Percentiles rank a stretch among this genome's conserved stretches.
These are phyloP conservation scores for Lymantria dispar DNA, from an alignment of 2,888 invertebrate genomes.

Conservation along the genomic window DNA sequence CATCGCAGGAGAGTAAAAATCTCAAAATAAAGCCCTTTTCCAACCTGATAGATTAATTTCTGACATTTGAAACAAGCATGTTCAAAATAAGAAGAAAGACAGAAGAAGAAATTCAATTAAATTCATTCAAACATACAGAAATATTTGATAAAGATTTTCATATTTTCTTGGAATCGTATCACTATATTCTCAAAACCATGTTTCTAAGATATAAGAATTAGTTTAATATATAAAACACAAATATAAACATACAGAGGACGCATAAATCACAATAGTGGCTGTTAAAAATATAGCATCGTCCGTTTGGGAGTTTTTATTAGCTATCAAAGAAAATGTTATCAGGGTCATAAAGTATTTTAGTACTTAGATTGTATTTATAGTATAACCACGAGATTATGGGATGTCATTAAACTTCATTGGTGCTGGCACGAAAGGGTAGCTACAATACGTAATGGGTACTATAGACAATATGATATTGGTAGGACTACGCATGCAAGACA, in stretches of 20 bases:
- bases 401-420: not conserved
- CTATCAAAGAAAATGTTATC: not conserved
- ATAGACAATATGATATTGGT: no score
- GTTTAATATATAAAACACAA: not conserved
- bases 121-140: no score
- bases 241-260: not conserved
- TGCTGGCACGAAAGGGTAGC: no score
- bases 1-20: no score
- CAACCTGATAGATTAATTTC: no score
- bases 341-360: conserved; percentile 1
- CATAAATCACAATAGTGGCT: not conserved
- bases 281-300: not conserved
- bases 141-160: not conserved
- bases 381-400: not conserved
- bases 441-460: no score
- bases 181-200: not conserved
- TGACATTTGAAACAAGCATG: no score
- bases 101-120: no score
- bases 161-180: not conserved
- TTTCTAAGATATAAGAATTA: not conserved
- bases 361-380: not conserved
- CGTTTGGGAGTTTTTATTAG: not conserved
- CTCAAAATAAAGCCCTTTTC: no score
- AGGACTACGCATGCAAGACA: no score
- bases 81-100: no score